Evolutionary conservation across 35 echinoderm and acorn worm species (phyloP).

Genomic region (Eucidaris tribuloides): DNA sequence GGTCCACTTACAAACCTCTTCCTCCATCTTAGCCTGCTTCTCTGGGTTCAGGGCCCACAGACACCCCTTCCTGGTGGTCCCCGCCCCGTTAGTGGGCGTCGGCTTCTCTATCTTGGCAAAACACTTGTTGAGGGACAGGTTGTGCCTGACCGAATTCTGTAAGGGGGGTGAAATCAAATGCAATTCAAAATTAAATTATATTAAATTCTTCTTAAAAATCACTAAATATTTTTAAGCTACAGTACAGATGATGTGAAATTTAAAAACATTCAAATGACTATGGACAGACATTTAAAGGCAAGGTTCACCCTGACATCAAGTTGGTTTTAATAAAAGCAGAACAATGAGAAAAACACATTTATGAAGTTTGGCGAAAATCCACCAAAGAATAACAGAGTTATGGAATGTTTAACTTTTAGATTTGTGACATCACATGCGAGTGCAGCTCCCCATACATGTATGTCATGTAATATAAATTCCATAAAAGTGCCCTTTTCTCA

Average conservation of each 20-base stretch:
- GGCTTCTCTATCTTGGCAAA: conserved; percentile 98
- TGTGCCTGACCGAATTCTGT: conserved; percentile 97
- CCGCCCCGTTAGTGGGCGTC: conserved; percentile 35
- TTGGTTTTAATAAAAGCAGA: neutral
- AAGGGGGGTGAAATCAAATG: conserved; percentile 9
- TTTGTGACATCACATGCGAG: no score
- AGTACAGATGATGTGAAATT: neutral
- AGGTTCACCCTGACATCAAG: neutral
- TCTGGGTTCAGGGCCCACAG: conserved; percentile 99
- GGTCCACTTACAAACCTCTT: conserved; percentile 93
- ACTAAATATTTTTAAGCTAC: neutral
- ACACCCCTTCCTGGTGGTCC: conserved; percentile 81
- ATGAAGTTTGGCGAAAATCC: no score
- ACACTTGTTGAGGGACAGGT: conserved; percentile 97
- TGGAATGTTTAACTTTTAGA: no score
- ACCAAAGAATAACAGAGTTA: no score
- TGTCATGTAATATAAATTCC: no score
- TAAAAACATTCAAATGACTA: neutral
- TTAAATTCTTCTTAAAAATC: neutral
- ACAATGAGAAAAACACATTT: neutral
- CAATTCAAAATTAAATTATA: neutral
- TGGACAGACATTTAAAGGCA: neutral
- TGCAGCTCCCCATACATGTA: no score
- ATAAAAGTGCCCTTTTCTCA: no score
- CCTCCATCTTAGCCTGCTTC: conserved; percentile 95